Base-by-base conservation (phyloP, 2,888 invertebrate species). In the Melinaea marsaeus region DNA sequence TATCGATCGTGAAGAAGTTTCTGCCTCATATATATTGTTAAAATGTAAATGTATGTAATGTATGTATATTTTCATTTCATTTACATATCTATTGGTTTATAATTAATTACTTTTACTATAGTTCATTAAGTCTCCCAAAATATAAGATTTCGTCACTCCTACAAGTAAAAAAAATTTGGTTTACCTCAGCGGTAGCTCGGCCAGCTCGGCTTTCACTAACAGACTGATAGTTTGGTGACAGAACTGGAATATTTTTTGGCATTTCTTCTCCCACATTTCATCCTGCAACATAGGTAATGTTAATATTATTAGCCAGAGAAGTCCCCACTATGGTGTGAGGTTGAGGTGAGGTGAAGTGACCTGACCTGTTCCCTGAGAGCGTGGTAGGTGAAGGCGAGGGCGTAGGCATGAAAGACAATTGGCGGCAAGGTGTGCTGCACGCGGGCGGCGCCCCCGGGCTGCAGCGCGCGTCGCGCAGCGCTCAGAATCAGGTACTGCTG, bases 221-320 rank as follows among this genome's bases (percentile, higher is more conserved):
- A 97, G 96, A 34, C 95, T 95, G 75, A 99, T 97, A 0, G 98
- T 99, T 75, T 97, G 96, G 83, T 98, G 98, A 79, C 98, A 99
- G 84, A 99, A 99, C 86, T 99, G 97, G 91, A 99, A 97, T 71
- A 99, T 98, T 88, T 99, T 99, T 83, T 97, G 96, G 76, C 99
- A 98, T 81, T 99, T 99, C 85, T 98, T 98, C 84, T 98, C 97
- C 99, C 99, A 99, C 92, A 98, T 96, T 61, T 97, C 97, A 81
- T 99, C 99, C 94, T 96, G 75, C 2, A 84, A 82, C 47, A 61
- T 13, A 58, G 47, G 33, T 37, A 46, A n/a, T 46, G 46, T n/a
- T 11, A n/a, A 6, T n/a, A 46, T 46, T 11, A 46, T 11, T 46
- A 4, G 9, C 2, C 55, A 4, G 9, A 35, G 22, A 1, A 0